A percentile compares a stretch with the other conserved stretches of the same genome.
These are phyloP conservation scores for Cylindroiulus punctatus DNA, from an alignment of 2,888 invertebrate genomes.

Conservation along the genomic window DNA sequence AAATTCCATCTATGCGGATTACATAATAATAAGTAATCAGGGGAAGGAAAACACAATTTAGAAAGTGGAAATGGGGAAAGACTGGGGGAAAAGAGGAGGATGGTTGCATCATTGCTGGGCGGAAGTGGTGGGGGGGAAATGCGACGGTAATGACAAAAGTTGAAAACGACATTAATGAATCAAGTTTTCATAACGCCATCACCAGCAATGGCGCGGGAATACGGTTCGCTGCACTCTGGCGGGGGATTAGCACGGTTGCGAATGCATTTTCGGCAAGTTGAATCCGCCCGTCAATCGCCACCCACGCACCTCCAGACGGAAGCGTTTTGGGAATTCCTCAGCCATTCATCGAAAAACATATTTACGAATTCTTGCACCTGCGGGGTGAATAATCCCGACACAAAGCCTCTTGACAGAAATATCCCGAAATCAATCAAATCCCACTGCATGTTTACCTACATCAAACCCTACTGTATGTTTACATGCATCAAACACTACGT, in stretches of 20 bases:
- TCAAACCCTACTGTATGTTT: no score
- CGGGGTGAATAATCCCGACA: no score
- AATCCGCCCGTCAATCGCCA: neutral
- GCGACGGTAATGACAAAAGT: neutral
- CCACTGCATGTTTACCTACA: no score
- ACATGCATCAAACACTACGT: no score
- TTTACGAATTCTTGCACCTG: neutral
- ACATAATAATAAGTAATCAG: constrained; percentile 42
- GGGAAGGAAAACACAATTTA: constrained; percentile 29
- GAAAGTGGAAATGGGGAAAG: neutral
- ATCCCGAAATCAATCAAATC: neutral
- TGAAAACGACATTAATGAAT: constrained; percentile 21
- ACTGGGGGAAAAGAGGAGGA: neutral
- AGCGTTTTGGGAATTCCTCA: neutral
- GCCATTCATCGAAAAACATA: neutral
- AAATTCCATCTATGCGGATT: constrained; percentile 37
- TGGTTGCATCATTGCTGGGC: neutral
- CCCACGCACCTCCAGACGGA: neutral
- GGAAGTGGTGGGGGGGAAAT: neutral
- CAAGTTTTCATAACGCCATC: constrained; percentile 42
- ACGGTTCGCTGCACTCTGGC: neutral
- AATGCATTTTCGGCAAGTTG: neutral
- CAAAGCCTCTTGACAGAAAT: neutral
- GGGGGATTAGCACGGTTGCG: neutral
- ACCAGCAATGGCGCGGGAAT: neutral